These are phyloP conservation scores for Andricus curvator DNA, from an alignment of 2,888 invertebrate species.

Conservation along the genomic window DNA sequence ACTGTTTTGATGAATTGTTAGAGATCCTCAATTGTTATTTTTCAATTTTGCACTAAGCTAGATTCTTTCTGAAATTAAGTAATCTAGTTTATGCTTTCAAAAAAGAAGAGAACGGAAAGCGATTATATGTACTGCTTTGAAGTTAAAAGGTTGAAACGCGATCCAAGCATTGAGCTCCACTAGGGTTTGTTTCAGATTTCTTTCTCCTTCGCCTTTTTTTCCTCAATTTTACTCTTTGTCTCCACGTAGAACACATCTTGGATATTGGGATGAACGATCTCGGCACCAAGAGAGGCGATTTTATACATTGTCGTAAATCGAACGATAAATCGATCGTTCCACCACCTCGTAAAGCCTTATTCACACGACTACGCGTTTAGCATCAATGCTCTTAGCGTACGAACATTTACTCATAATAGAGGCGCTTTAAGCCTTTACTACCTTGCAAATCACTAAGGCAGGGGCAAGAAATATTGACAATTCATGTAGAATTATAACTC, in stretches of 20 bases:
- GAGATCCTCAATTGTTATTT: not conserved
- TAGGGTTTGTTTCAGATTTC: slow-evolving; percentile 48
- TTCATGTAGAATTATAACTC: not conserved
- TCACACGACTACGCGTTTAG: slow-evolving; percentile 43
- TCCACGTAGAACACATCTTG: slow-evolving; percentile 49
- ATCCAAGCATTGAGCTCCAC: not conserved
- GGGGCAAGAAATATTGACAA: not conserved
- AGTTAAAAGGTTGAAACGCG: not conserved
- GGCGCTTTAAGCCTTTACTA: not conserved
- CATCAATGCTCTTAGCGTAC: slow-evolving; percentile 13
- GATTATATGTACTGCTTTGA: not conserved
- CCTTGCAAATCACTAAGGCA: slow-evolving; percentile 8
- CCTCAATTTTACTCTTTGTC: slow-evolving; percentile 18
- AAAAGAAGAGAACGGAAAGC: not conserved
- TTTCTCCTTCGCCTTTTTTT: slow-evolving; percentile 47
- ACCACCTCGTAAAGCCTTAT: slow-evolving; percentile 43
- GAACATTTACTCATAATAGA: slow-evolving; percentile 5
- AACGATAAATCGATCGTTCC: slow-evolving; percentile 52
- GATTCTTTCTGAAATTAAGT: too few species aligned
- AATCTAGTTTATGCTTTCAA: not conserved
- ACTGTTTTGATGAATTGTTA: not conserved
- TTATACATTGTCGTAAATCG: slow-evolving; percentile 48
- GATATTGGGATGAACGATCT: slow-evolving; percentile 53
- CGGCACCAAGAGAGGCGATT: slow-evolving; percentile 42
- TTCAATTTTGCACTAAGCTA: too few species aligned